Percentiles rank a stretch among this genome's conserved stretches.
phyloP scores from a whole-genome alignment of 92 coral and sea anemone genomes.

The Parazoanthus atlanticus region DNA sequence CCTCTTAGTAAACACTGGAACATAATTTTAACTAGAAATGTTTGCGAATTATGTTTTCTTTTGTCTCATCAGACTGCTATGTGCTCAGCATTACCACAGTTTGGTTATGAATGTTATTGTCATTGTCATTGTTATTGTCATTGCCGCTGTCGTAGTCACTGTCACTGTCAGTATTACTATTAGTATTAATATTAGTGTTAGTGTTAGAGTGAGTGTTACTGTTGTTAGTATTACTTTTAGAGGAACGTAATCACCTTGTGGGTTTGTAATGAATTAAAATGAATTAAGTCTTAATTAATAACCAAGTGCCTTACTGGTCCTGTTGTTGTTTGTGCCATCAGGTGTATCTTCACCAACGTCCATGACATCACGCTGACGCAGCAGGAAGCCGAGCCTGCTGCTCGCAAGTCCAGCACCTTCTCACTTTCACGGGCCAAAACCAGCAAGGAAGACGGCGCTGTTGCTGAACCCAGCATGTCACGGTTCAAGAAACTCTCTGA shows the following conservation, averaged over 20 bases:
- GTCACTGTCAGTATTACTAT: neutral
- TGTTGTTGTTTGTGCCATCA: conserved; percentile 18
- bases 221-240: too few relatives aligned
- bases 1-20: too few relatives aligned
- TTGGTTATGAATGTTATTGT: neutral
- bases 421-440: conserved; percentile 39
- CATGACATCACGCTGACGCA: conserved; percentile 71
- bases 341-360: conserved; percentile 74
- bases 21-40: too few relatives aligned
- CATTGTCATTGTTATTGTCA: neutral
- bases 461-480: neutral
- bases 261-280: too few relatives aligned
- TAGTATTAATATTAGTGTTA: too few relatives aligned
- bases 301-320: neutral
- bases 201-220: too few relatives aligned
- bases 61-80: too few relatives aligned
- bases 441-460: conserved; percentile 40
- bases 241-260: too few relatives aligned
- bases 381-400: conserved; percentile 57
- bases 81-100: too few relatives aligned
- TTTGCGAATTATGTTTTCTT: too few relatives aligned
- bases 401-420: conserved; percentile 39
- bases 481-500: conserved; percentile 68
- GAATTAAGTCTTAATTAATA: neutral
- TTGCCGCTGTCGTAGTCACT: neutral